These are phyloP conservation scores for Drosophila sp. DNA, from an alignment of 1,140 invertebrate genomes.

Conservation along the genomic window DNA sequence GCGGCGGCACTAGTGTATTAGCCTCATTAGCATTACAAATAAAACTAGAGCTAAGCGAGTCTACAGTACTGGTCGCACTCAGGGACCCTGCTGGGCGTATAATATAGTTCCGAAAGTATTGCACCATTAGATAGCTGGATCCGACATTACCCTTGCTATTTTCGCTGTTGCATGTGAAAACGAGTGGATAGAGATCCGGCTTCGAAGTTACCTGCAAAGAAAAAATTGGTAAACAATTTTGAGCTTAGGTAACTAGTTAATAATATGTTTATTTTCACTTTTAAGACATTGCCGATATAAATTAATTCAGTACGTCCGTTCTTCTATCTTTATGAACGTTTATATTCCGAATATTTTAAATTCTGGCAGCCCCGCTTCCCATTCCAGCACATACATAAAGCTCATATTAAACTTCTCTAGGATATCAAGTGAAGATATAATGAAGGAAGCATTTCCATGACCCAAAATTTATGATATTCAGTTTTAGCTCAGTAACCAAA, in stretches of 20 bases:
- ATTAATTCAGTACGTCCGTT: too few relatives aligned
- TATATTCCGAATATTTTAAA: too few relatives aligned
- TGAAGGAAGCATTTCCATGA: too few relatives aligned
- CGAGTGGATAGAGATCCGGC: constrained; percentile 92
- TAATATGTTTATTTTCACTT: constrained; percentile 5
- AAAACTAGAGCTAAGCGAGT: constrained; percentile 93
- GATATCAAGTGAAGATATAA: too few relatives aligned
- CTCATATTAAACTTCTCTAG: too few relatives aligned
- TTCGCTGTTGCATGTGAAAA: constrained; percentile 90
- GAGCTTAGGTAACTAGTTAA: constrained; percentile 1
- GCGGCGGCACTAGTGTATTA: constrained; percentile 91
- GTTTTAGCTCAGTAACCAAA: too few relatives aligned
- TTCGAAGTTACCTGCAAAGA: constrained; percentile 90
- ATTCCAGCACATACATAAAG: too few relatives aligned
- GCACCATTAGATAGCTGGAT: constrained; percentile 91
- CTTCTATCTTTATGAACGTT: too few relatives aligned
- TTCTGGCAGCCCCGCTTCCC: too few relatives aligned
- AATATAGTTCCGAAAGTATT: constrained; percentile 91
- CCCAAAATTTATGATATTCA: too few relatives aligned
- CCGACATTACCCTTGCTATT: constrained; percentile 87
- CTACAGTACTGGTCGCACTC: constrained; percentile 92
- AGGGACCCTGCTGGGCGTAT: constrained; percentile 89
- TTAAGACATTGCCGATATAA: neutral
- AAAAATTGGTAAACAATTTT: neutral
- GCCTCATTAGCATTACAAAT: constrained; percentile 93